Evolutionary conservation across 2,888 invertebrate genomes (phyloP).

Genomic region (Caenorhabditis sp.): DNA sequence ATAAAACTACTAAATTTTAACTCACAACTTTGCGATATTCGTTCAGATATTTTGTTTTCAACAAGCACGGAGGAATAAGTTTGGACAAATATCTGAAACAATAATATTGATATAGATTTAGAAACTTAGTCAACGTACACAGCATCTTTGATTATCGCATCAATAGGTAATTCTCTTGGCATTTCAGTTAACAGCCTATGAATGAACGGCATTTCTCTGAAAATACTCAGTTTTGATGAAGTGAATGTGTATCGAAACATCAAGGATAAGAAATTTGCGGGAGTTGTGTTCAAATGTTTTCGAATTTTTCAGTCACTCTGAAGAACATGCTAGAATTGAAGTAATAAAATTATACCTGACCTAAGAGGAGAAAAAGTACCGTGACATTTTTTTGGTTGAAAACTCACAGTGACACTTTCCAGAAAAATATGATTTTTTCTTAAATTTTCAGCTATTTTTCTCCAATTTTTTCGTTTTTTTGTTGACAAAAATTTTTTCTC

Average conservation of each 20-base stretch:
- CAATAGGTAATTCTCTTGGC: slow-evolving; percentile 53
- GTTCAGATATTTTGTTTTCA: slow-evolving; percentile 40
- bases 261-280: background rate
- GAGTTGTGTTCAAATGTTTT: no score
- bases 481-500: no score
- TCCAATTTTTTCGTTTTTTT: no score
- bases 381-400: no score
- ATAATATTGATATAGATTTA: background rate
- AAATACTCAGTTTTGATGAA: background rate
- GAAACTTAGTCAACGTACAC: slow-evolving; percentile 14
- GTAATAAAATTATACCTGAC: no score
- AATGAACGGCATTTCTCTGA: slow-evolving; percentile 53
- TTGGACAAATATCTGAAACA: slow-evolving; percentile 40
- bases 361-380: no score
- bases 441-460: no score
- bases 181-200: slow-evolving; percentile 47
- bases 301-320: no score
- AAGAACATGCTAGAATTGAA: no score
- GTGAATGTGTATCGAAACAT: background rate
- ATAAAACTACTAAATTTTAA: no score
- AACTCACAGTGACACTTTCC: no score
- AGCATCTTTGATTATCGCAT: slow-evolving; percentile 48
- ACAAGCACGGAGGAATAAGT: slow-evolving; percentile 41
- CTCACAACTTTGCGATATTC: slow-evolving; percentile 41
- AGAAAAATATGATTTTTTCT: no score